Conservation (phyloP, 2,888 invertebrate genomes). For the Mechanitis messenoides region DNA sequence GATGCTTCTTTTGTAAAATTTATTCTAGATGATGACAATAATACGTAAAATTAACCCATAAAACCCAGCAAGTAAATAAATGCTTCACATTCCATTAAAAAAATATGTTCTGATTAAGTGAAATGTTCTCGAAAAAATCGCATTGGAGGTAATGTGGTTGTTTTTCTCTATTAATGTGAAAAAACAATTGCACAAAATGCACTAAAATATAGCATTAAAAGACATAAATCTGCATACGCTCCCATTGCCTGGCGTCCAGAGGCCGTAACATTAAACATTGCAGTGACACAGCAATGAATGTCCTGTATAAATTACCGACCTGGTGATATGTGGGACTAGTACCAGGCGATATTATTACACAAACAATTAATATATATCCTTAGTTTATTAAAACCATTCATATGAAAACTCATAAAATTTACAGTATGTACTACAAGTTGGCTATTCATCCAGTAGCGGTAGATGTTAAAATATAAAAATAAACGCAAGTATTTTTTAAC, state of each 20-base stretch:
- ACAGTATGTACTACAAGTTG: not conserved
- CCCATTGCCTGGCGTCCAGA: conserved; percentile 32
- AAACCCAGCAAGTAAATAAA: no score
- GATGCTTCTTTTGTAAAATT: no score
- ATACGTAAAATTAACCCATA: no score
- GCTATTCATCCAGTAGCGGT: not conserved
- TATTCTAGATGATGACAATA: no score
- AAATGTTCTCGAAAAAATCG: no score
- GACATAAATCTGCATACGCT: conserved; percentile 36
- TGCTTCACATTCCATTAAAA: no score
- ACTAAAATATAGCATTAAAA: conserved; percentile 31
- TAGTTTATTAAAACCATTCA: conserved; percentile 1
- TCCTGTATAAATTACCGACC: conserved; percentile 37
- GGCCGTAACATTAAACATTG: conserved; percentile 35
- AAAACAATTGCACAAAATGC: conserved; percentile 23
- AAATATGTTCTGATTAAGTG: no score
- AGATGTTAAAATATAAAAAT: no score
- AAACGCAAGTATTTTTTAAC: no score
- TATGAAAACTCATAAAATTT: conserved; percentile 1
- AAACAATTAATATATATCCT: conserved; percentile 5
- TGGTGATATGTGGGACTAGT: conserved; percentile 32
- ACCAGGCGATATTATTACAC: conserved; percentile 16
- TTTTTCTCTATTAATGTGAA: conserved; percentile 11
- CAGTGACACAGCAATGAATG: conserved; percentile 41
- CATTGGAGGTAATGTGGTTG: not conserved